Percentiles rank a stretch among this genome's conserved stretches.
phyloP scores from a whole-genome alignment of 2,797 vertebrate genomes.

The Pempheris klunzingeri region DNA sequence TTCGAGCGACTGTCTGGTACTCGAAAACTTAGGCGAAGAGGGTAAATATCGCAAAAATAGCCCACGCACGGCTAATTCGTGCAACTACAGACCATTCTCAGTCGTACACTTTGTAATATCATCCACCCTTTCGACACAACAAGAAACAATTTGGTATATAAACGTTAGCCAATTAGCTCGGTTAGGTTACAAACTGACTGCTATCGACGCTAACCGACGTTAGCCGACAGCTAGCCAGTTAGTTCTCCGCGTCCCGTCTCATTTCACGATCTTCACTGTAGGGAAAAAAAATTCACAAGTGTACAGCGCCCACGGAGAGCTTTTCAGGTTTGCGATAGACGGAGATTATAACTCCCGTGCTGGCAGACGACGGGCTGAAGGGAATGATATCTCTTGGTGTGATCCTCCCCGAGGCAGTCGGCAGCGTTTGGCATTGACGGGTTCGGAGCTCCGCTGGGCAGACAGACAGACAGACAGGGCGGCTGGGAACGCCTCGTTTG shows the following conservation, averaged over 20 bases:
- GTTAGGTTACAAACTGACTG: conserved; percentile 38
- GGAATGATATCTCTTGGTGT: conserved; percentile 43
- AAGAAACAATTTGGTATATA: conserved; percentile 13
- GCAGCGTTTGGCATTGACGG: conserved; percentile 58
- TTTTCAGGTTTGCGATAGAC: background rate
- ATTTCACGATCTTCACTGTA: conserved; percentile 40
- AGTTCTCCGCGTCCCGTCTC: conserved; percentile 69
- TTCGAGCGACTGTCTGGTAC: conserved; percentile 65
- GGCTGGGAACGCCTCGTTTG: conserved; percentile 84
- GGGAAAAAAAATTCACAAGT: conserved; percentile 13
- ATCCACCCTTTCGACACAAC: background rate
- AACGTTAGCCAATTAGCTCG: conserved; percentile 48
- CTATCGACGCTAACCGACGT: conserved; percentile 57
- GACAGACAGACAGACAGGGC: conserved; percentile 71
- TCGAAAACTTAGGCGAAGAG: conserved; percentile 71
- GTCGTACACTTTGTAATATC: background rate
- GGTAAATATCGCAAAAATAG: conserved; percentile 42
- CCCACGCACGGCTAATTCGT: rapidly evolving
- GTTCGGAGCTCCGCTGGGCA: conserved; percentile 50
- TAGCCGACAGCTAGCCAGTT: conserved; percentile 64
- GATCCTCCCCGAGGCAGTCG: conserved; percentile 58
- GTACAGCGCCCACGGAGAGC: conserved; percentile 25
- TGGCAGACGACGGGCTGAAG: conserved; percentile 33
- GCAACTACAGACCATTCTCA: background rate
- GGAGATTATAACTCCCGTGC: conserved; percentile 26